Base-by-base conservation (phyloP, 2,888 invertebrate genomes). In the Listrodromus nycthemerus region DNA sequence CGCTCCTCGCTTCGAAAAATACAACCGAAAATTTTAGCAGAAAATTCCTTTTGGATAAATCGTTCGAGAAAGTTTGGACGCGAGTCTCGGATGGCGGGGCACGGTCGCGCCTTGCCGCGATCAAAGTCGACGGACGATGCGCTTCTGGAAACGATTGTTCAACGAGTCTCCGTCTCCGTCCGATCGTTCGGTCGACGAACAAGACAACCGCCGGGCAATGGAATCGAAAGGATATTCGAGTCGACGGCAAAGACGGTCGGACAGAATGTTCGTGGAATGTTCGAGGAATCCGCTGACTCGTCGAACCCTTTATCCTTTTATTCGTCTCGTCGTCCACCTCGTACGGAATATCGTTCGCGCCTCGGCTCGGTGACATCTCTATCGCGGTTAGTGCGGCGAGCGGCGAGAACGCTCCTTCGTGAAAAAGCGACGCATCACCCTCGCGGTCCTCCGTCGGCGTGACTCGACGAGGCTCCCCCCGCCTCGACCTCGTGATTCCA, bases 271-370 rank as follows among this genome's bases (percentile, higher is more conserved):
- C 65, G 83, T 84, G 87, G 86, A 84, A 86, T 79, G 75, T 80
- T 80, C 80, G 82, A 82, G 90, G 91, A 91, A 91, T 91, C 88
- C 84, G 90, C 91, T 91, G 91, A 91, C 89, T 91, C 90, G 90
- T 85, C 87, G 67, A 69, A 30, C 77, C 69, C 70, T n/a, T n/a
- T n/a, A n/a, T 66, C 55, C 66, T 33, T 71, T 73, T 30, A 16
- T 63, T 41, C 21, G 27, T 55, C 10, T 10, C 45, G 13, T 50
- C 37, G 37, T n/a, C n/a, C n/a, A n/a, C n/a, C 33, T 24, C 69
- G 52, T 63, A 48, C 19, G 55, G 73, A 87, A 80, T 81, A 82
- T 87, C 87, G n/a, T 86, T 86, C 85, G 87, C 84, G 85, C 85
- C 85, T 84, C 86, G 86, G 87, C 85, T 80, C 87, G 88, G 90